These are phyloP conservation scores for Macquaria ambigua DNA, from an alignment of 2,113 vertebrate genomes.

Conservation along the genomic window DNA sequence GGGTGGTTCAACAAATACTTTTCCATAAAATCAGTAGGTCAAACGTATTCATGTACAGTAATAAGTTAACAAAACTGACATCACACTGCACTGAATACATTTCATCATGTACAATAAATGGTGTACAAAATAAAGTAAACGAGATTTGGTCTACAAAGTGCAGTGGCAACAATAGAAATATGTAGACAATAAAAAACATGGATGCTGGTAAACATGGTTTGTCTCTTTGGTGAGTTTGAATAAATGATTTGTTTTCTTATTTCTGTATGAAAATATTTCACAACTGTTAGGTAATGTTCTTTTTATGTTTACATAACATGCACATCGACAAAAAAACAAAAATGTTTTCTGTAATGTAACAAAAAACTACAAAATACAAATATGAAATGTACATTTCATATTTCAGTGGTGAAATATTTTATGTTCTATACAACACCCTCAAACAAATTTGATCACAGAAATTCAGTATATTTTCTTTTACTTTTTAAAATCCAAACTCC, in stretches of 20 bases:
- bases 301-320: background rate
- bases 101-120: constrained; percentile 32
- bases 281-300: background rate
- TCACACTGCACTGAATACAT: constrained; percentile 45
- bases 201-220: constrained; percentile 59
- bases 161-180: constrained; percentile 44
- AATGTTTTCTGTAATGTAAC: background rate
- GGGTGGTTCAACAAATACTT: constrained; percentile 55
- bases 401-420: background rate
- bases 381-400: constrained; percentile 39
- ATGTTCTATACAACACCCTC: constrained; percentile 29
- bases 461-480: background rate
- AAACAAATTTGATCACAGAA: constrained; percentile 1
- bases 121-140: constrained; percentile 45
- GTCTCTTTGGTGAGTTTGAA: constrained; percentile 74
- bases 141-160: constrained; percentile 45
- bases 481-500: background rate
- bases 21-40: constrained; percentile 24
- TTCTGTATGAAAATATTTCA: constrained; percentile 45
- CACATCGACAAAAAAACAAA: constrained; percentile 11
- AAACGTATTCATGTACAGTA: constrained; percentile 37
- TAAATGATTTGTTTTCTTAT: constrained; percentile 16
- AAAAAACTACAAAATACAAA: constrained; percentile 45
- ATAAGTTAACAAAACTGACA: constrained; percentile 47
- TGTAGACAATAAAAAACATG: constrained; percentile 32